Percentiles rank a stretch among this genome's conserved stretches.
Conservation (phyloP, 2,888 invertebrate species). For the Torymus texanus region DNA sequence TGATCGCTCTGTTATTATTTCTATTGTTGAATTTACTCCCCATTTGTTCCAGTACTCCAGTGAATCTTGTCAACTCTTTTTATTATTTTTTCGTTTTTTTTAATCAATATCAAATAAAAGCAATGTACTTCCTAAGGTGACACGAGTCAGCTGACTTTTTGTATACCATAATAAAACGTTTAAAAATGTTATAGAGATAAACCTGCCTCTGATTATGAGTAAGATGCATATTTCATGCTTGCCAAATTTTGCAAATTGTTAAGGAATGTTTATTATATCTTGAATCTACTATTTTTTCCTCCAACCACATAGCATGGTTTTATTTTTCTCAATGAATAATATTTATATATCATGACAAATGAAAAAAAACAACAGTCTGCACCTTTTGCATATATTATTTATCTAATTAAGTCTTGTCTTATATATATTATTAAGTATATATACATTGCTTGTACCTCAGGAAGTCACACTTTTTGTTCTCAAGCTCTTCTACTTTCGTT, state of each 20-base stretch:
- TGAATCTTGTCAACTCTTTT: too few relatives aligned
- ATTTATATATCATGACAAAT: background rate
- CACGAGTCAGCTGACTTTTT: too few relatives aligned
- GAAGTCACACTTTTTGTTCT: constrained; percentile 8
- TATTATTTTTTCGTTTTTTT: too few relatives aligned
- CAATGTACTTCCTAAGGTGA: constrained; percentile 19
- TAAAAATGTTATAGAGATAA: too few relatives aligned
- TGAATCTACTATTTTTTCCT: constrained; percentile 7
- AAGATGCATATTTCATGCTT: constrained; percentile 30
- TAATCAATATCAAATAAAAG: too few relatives aligned
- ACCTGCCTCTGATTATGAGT: background rate
- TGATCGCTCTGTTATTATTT: too few relatives aligned
- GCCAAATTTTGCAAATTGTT: constrained; percentile 27
- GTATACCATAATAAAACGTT: too few relatives aligned
- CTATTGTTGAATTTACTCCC: too few relatives aligned
- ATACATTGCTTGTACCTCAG: constrained; percentile 14
- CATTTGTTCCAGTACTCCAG: too few relatives aligned
- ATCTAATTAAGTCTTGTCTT: background rate
- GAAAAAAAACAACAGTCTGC: constrained; percentile 5
- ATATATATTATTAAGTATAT: background rate
- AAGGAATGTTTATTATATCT: constrained; percentile 42
- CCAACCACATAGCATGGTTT: constrained; percentile 33
- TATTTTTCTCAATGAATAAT: background rate
- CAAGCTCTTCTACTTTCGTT: background rate
- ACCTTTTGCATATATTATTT: background rate